Evolutionary conservation across 2,888 invertebrate genomes (phyloP).

Genomic region (Phytoseiulus persimilis): DNA sequence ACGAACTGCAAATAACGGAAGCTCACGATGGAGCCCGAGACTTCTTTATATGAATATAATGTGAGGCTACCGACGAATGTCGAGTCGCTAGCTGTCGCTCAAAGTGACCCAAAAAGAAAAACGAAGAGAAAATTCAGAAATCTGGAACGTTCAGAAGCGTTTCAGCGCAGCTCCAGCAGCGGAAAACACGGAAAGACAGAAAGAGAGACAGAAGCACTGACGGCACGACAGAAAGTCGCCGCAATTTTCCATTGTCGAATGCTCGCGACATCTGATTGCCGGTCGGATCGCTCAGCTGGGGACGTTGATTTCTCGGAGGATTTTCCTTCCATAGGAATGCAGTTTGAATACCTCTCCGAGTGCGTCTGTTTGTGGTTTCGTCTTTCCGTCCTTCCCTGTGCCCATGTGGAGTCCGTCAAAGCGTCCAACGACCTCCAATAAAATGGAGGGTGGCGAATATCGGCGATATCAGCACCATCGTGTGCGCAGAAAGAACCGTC

Average conservation of each 20-base stretch:
- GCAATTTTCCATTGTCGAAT: background rate
- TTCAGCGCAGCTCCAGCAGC: background rate
- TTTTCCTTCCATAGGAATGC: too few species aligned
- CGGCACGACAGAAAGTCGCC: background rate
- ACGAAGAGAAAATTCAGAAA: background rate
- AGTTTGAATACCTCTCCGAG: too few species aligned
- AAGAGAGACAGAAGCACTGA: background rate
- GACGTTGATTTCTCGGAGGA: background rate
- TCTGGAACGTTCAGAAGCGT: background rate
- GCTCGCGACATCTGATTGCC: background rate
- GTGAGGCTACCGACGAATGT: background rate
- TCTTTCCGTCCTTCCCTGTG: too few species aligned
- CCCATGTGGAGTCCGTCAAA: too few species aligned
- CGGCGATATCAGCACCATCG: too few species aligned
- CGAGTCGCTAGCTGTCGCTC: background rate
- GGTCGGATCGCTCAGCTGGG: background rate
- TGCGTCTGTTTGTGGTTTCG: too few species aligned
- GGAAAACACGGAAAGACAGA: background rate
- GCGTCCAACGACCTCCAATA: too few species aligned
- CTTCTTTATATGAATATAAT: too few species aligned
- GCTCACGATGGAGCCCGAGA: background rate
- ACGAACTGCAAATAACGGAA: background rate
- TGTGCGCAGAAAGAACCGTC: too few species aligned
- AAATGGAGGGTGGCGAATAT: too few species aligned
- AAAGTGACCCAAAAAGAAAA: background rate